Conservation (phyloP, 53 echinoderm and acorn worm species). For the Henricia sp. region DNA sequence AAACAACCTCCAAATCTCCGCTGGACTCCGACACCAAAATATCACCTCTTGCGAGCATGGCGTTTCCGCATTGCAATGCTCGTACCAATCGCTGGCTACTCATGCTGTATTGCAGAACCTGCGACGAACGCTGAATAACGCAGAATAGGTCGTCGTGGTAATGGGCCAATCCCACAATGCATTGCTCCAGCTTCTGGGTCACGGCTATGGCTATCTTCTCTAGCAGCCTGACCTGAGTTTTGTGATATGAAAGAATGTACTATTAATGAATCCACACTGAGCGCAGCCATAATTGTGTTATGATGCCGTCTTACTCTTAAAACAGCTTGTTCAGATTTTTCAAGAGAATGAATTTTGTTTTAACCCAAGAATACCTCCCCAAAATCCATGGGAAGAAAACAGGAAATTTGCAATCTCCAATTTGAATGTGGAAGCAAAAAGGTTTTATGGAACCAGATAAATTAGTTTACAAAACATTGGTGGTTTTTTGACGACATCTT, state of each 20-base stretch:
- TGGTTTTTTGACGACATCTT: too few species aligned
- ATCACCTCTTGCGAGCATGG: conserved; percentile 22
- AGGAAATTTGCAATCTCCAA: too few species aligned
- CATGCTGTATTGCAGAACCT: conserved; percentile 69
- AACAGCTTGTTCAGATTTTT: too few species aligned
- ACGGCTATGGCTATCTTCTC: conserved; percentile 45
- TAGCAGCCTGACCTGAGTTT: conserved; percentile 27
- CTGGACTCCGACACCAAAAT: conserved; percentile 5
- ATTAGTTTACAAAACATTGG: too few species aligned
- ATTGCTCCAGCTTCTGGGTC: conserved; percentile 13
- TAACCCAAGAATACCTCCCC: too few species aligned
- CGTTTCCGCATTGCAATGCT: conserved; percentile 54
- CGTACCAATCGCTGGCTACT: conserved; percentile 41
- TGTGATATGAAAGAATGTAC: conserved; percentile 14
- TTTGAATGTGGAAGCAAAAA: too few species aligned
- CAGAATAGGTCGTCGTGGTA: conserved; percentile 71
- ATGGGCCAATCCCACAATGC: conserved; percentile 53
- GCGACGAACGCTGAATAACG: conserved; percentile 54
- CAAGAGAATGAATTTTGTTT: too few species aligned
- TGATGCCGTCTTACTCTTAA: background rate
- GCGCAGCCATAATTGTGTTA: background rate
- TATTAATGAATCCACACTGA: too few species aligned
- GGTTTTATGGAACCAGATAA: too few species aligned
- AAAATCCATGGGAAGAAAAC: too few species aligned
- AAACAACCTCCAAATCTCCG: conserved; percentile 8